phyloP scores from a whole-genome alignment of 2,888 invertebrate species.

The Ptychoptera contaminata region DNA sequence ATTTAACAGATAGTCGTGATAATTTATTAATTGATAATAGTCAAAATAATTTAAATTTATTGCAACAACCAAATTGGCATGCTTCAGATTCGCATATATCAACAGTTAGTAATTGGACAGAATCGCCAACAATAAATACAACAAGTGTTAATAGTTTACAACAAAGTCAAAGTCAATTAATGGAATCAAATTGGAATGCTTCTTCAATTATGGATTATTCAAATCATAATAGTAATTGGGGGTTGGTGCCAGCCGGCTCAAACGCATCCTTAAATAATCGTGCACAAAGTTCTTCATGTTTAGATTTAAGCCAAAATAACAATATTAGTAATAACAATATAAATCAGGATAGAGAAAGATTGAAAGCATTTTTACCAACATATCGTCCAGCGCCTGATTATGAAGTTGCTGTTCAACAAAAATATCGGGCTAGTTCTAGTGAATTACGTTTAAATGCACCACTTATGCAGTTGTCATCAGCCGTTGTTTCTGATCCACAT shows the following conservation, averaged over 20 bases:
- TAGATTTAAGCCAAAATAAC: slow-evolving; percentile 29
- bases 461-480: slow-evolving; percentile 15
- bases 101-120: background rate
- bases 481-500: slow-evolving; percentile 12
- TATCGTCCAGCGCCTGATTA: slow-evolving; percentile 90
- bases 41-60: too few relatives aligned
- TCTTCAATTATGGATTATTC: background rate
- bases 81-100: slow-evolving; percentile 9
- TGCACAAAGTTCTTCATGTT: slow-evolving; percentile 28
- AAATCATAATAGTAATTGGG: background rate
- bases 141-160: background rate
- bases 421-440: slow-evolving; percentile 48
- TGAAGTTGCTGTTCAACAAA: slow-evolving; percentile 81
- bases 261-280: slow-evolving; percentile 9
- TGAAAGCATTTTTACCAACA: slow-evolving; percentile 61
- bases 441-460: slow-evolving; percentile 20
- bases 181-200: background rate
- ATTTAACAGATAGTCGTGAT: slow-evolving; percentile 21
- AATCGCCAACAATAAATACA: background rate
- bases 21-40: slow-evolving; percentile 17
- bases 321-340: slow-evolving; percentile 14
- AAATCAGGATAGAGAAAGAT: slow-evolving; percentile 27
- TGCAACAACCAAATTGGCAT: slow-evolving; percentile 9
- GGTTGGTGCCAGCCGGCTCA: background rate
- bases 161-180: background rate